phyloP scores from a whole-genome alignment of 2,113 vertebrate genomes.

The Cottus gobio region DNA sequence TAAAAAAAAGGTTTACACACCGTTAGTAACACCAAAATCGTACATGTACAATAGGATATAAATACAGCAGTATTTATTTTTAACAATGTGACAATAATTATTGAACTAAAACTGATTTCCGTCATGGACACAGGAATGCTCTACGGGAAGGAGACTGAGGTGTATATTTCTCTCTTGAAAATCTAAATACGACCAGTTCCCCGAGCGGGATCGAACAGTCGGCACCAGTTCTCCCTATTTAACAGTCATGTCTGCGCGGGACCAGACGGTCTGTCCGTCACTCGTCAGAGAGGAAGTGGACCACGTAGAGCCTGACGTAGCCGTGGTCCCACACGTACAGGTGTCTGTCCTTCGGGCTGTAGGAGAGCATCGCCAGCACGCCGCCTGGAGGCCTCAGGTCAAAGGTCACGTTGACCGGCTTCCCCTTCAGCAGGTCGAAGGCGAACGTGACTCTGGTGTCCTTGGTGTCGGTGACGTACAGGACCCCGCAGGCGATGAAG shows the following conservation, averaged over 20 bases:
- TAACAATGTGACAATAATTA: constrained; percentile 8
- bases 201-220: not conserved
- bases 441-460: constrained; percentile 89
- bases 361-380: constrained; percentile 93
- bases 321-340: constrained; percentile 93
- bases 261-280: constrained; percentile 9
- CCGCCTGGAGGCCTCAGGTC: constrained; percentile 87
- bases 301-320: constrained; percentile 87
- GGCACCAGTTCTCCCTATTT: not conserved
- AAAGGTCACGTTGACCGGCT: constrained; percentile 89
- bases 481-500: constrained; percentile 90
- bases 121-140: not conserved
- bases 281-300: constrained; percentile 84
- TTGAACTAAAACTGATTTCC: not conserved
- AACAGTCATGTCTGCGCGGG: not conserved
- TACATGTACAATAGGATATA: constrained; percentile 28
- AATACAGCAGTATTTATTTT: constrained; percentile 59
- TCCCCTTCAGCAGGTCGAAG: constrained; percentile 89
- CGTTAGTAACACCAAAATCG: constrained; percentile 43
- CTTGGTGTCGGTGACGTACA: constrained; percentile 94
- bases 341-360: constrained; percentile 87
- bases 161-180: not conserved
- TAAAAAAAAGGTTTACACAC: constrained; percentile 23
- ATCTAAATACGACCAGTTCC: constrained; percentile 2
- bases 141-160: not conserved